These are phyloP conservation scores for Archips xylosteana DNA, from an alignment of 2,888 invertebrate genomes.

Conservation along the genomic window DNA sequence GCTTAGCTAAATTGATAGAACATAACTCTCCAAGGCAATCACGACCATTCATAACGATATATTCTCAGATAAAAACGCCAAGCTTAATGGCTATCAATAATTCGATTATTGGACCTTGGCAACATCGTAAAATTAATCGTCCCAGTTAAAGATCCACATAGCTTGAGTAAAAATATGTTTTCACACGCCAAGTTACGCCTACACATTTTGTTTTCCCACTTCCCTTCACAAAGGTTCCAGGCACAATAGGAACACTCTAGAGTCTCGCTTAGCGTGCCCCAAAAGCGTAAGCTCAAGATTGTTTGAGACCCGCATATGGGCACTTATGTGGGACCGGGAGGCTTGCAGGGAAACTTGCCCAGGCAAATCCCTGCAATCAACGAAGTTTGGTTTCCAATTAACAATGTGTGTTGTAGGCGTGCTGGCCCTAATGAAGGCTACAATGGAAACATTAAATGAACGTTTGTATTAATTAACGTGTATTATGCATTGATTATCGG, in stretches of 20 bases:
- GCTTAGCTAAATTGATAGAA: not conserved
- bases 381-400: conserved; percentile 40
- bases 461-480: not conserved
- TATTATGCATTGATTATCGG: not conserved
- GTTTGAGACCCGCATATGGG: conserved; percentile 56
- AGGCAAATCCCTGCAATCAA: conserved; percentile 41
- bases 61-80: conserved; percentile 3
- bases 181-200: conserved; percentile 41
- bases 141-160: conserved; percentile 19
- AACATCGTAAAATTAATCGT: conserved; percentile 29
- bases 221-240: conserved; percentile 54
- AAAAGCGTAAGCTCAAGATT: conserved; percentile 39
- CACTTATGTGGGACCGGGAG: conserved; percentile 58
- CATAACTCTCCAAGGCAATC: not conserved
- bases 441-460: not conserved
- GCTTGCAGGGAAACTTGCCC: conserved; percentile 50
- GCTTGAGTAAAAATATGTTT: conserved; percentile 32
- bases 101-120: conserved; percentile 18
- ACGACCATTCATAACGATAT: not conserved
- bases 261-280: conserved; percentile 45
- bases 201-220: conserved; percentile 58
- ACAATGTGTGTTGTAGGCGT: conserved; percentile 21
- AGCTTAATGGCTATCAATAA: conserved; percentile 27
- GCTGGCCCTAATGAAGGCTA: conserved; percentile 26
- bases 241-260: conserved; percentile 64